phyloP scores from a whole-genome alignment of 2,113 vertebrate species.

The Bettongia penicillata region DNA sequence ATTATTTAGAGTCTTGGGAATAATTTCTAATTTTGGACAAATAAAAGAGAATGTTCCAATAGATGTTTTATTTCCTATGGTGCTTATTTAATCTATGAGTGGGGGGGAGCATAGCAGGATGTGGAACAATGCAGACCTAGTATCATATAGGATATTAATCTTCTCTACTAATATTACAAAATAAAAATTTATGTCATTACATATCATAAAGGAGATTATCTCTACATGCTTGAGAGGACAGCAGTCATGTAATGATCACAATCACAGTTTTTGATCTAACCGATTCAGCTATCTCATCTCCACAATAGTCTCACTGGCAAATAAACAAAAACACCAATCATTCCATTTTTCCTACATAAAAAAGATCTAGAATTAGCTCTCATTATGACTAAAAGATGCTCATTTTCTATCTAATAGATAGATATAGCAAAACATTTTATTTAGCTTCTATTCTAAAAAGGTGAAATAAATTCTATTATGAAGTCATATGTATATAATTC shows the following conservation, averaged over 20 bases:
- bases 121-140: not conserved
- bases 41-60: not conserved
- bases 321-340: not conserved
- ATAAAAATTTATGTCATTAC: not conserved
- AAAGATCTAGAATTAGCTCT: not conserved
- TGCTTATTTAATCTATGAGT: not conserved
- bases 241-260: not conserved
- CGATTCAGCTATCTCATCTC: not conserved
- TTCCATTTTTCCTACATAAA: not conserved
- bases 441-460: not conserved
- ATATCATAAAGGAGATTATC: not conserved
- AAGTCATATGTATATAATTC: not conserved
- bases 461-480: not conserved
- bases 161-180: not conserved
- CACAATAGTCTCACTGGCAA: not conserved
- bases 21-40: not conserved
- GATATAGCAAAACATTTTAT: not conserved
- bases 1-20: not conserved
- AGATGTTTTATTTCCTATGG: not conserved
- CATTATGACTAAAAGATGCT: not conserved
- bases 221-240: not conserved
- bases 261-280: not conserved
- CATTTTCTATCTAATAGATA: not conserved
- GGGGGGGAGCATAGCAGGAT: not conserved
- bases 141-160: not conserved